Evolutionary conservation across 2,113 vertebrate species (phyloP), one percentile per base, ranked within the genome.

Genomic region (Leucosticte australis): DNA sequence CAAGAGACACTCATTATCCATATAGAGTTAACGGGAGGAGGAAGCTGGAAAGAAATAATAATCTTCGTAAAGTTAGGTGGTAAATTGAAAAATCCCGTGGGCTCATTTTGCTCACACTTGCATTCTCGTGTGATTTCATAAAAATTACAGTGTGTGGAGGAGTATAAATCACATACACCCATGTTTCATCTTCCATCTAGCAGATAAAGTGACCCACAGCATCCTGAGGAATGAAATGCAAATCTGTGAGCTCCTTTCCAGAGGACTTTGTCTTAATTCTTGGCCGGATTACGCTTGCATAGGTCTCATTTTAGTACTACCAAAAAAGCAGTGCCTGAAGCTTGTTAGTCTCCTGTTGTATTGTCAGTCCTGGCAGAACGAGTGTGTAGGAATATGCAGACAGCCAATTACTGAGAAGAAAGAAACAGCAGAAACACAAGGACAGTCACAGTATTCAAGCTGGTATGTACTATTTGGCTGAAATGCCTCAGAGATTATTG

Each of bases 401-500:
- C 53, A 77, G 68, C 68, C 35, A 71, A 23, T 89, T 89, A 39
- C 67, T 30, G 47, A n/a, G 57, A 86, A 87, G 37, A 78, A 87
- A 69, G 63, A 46, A 78, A 56, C n/a, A 21, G 74, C 53, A 44
- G 77, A 64, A 92, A 44, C 62, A 90, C 79, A 74, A 92, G 55
- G 62, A 70, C 5, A 2, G 67, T 63, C 87, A n/a, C n/a, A 87
- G 89, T 87, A 50, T 90, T 94, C 56, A 78, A 69, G 42, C 63
- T 50, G 23, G 95, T 49, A 74, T 96, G 76, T 75, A 33, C 83
- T 88, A 39, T 75, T 93, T 92, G 91, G 39, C 81, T 69, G 81
- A 94, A 95, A 85, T 91, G 57, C 49, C 39, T 96, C 28, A 62
- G 56, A 87, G 68, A 78, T 91, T 19, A 71, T 68, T 84, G 76